phyloP scores from a whole-genome alignment of 2,888 invertebrate genomes.

The Phortica magna region DNA sequence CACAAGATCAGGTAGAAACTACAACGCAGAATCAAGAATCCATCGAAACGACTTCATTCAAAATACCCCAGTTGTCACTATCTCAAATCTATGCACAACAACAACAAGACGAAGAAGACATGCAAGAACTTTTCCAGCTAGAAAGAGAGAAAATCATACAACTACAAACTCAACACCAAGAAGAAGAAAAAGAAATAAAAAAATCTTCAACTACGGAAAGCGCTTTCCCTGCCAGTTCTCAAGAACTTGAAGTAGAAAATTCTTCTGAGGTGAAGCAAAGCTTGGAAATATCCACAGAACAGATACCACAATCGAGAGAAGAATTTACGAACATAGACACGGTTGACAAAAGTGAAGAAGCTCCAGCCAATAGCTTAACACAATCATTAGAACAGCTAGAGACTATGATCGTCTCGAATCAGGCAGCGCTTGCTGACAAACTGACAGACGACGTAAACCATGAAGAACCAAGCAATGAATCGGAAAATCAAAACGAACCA shows the following conservation, averaged over 20 bases:
- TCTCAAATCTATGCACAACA: constrained; percentile 65
- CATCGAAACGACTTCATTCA: constrained; percentile 55
- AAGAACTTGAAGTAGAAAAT: background rate
- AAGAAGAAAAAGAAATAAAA: background rate
- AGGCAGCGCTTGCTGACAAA: constrained; percentile 16
- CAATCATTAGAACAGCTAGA: constrained; percentile 41
- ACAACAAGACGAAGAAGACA: constrained; percentile 61
- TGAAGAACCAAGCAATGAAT: background rate
- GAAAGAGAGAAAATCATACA: constrained; percentile 45
- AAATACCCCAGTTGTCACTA: constrained; percentile 57
- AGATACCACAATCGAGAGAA: background rate
- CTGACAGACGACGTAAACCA: background rate
- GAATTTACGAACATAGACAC: constrained; percentile 36
- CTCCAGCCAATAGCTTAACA: constrained; percentile 30
- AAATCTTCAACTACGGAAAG: background rate
- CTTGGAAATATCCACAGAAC: background rate
- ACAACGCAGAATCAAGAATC: background rate
- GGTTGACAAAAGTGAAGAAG: constrained; percentile 3
- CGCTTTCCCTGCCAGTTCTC: background rate
- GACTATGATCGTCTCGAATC: background rate
- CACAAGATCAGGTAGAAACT: background rate
- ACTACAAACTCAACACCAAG: constrained; percentile 31
- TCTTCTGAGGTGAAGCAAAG: constrained; percentile 4
- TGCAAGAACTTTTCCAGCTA: constrained; percentile 55
- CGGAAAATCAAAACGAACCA: constrained; percentile 42